Evolutionary conservation across 2,797 vertebrate genomes (phyloP).

Genomic region (Smutsia gigantea): DNA sequence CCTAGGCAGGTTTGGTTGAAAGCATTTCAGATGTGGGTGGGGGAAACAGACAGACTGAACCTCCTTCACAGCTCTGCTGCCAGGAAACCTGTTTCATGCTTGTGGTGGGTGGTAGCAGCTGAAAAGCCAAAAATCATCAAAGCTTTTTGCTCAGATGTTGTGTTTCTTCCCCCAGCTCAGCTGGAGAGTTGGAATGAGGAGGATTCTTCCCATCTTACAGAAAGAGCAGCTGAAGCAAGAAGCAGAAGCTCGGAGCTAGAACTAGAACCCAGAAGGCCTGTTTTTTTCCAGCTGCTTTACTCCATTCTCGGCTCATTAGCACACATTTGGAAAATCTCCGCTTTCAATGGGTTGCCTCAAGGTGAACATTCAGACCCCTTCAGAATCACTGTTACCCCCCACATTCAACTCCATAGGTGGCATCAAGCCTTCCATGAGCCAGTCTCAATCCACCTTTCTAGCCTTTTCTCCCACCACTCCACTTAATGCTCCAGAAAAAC

Average conservation of each 20-base stretch:
- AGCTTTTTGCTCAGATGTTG: constrained; percentile 4
- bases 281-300: not conserved
- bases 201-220: not conserved
- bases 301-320: not conserved
- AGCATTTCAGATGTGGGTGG: constrained; percentile 65
- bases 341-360: not conserved
- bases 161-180: constrained; percentile 36
- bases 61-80: constrained; percentile 55
- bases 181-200: not conserved
- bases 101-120: constrained; percentile 58
- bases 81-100: constrained; percentile 26
- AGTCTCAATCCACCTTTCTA: not conserved
- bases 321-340: not conserved
- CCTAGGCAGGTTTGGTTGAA: constrained; percentile 7
- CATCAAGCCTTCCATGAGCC: not conserved
- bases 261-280: not conserved
- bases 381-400: not conserved
- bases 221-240: not conserved
- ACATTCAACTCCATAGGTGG: not conserved
- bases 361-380: not conserved
- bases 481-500: not conserved
- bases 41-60: constrained; percentile 57
- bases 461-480: not conserved
- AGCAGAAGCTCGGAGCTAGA: not conserved
- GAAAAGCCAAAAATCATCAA: constrained; percentile 37